Evolutionary conservation across 2,888 invertebrate species (phyloP), one percentile per base, ranked within the genome.

Genomic region (Perithous albicinctus): DNA sequence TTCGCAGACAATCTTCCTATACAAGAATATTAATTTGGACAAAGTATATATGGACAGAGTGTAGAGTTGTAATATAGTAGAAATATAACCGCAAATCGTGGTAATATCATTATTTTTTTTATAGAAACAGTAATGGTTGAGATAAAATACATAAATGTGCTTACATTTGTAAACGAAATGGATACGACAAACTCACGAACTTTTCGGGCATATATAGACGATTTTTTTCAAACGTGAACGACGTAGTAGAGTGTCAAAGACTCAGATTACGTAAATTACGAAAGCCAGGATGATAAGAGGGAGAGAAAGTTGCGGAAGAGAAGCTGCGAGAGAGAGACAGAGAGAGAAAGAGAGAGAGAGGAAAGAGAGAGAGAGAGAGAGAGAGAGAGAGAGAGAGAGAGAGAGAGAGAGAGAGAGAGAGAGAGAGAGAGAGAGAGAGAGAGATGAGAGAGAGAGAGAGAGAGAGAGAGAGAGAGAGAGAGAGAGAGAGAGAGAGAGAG

Each of bases 261-360:
- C 67, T 32, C 67, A 48, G 87, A 88, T 88, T 86, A 89, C 87
- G 84, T 85, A 88, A 87, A 89, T 88, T 86, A 87, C 84, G 78
- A 70, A 80, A 85, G 70, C 84, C 84, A 70, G 66, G 18, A 63
- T 72, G 74, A 78, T 66, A 61, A 70, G 20, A 41, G 29, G 18
- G 61, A 48, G 35, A 70, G 66, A 78, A 64, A 51, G 41, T 12
- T 56, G 23, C 48, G 41, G 74, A 23, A 46, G 64, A 82, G 73
- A 67, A 23, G 51, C 46, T 20, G 67, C 26, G 67, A 64, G 76
- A 82, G 63, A 56, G 70, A 63, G 77, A 67, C 43, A 18, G 18
- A 41, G 43, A 72, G 59, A 48, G 61, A 38, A 15, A 69, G 67
- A 69, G 59, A 43, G 69, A 23, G 43, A 54, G 67, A 29, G 56